Evolutionary conservation across 2,113 vertebrate species (phyloP).

Genomic region (Eidolon helvum): DNA sequence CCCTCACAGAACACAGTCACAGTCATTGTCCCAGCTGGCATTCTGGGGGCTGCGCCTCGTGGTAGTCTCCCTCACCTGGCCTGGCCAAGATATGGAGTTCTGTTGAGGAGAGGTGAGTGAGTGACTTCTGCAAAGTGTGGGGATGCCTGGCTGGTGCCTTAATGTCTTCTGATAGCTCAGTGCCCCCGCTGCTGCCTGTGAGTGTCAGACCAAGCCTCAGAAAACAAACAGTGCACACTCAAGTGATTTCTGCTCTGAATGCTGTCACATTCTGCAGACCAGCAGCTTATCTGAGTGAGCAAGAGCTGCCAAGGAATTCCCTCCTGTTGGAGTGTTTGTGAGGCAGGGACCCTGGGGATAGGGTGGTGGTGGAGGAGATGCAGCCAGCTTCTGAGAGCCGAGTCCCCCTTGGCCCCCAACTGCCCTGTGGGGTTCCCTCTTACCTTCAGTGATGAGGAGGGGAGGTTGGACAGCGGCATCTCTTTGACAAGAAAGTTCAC

Average conservation of each 20-base stretch:
- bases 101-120: conserved; percentile 65
- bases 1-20: not conserved
- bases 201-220: conserved; percentile 80
- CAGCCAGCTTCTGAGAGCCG: conserved; percentile 70
- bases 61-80: not conserved
- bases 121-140: conserved; percentile 59
- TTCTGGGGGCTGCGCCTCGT: not conserved
- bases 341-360: not conserved
- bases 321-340: conserved; percentile 67
- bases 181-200: conserved; percentile 77
- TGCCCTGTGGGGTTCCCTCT: conserved; percentile 42
- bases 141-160: conserved; percentile 72
- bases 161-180: conserved; percentile 84
- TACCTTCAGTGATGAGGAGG: fast-evolving
- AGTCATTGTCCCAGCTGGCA: not conserved
- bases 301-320: conserved; percentile 80
- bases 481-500: conserved; percentile 2
- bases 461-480: fast-evolving
- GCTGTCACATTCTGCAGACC: conserved; percentile 77
- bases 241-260: conserved; percentile 81
- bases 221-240: conserved; percentile 84
- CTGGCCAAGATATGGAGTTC: too few relatives aligned
- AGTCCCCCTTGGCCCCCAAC: conserved; percentile 34
- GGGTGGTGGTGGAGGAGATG: conserved; percentile 40
- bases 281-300: conserved; percentile 78